Percentiles rank a stretch among this genome's conserved stretches.
Conservation (phyloP, 2,888 invertebrate species). For the Dynastes grantii region DNA sequence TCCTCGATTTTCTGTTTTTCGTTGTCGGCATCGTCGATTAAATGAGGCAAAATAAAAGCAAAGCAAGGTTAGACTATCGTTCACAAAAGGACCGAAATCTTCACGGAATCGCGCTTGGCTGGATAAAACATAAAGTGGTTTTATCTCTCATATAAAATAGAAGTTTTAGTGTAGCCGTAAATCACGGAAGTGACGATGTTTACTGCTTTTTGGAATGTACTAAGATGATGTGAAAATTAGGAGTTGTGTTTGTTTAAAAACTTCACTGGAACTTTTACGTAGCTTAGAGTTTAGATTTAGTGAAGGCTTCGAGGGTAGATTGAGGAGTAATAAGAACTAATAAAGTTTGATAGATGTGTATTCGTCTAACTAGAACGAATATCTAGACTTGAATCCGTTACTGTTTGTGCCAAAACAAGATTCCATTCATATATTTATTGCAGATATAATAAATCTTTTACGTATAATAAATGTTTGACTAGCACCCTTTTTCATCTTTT, state of each 20-base stretch:
- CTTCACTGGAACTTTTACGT: not conserved
- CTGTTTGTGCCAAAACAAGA: too few relatives aligned
- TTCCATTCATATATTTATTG: too few relatives aligned
- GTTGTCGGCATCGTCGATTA: not conserved
- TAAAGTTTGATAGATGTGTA: too few relatives aligned
- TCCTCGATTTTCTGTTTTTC: slow-evolving; percentile 8
- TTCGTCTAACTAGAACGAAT: too few relatives aligned
- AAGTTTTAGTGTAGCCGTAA: slow-evolving; percentile 23
- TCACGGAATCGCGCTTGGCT: not conserved
- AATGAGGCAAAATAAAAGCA: slow-evolving; percentile 8
- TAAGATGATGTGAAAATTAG: slow-evolving; percentile 28
- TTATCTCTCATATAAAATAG: slow-evolving; percentile 26
- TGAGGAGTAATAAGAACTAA: too few relatives aligned
- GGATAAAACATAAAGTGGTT: slow-evolving; percentile 6
- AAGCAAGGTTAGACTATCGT: not conserved
- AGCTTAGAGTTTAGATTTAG: too few relatives aligned
- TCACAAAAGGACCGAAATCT: not conserved
- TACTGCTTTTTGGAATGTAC: slow-evolving; percentile 12
- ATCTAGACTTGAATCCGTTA: too few relatives aligned
- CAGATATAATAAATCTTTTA: too few relatives aligned
- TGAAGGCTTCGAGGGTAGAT: too few relatives aligned
- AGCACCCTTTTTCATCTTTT: too few relatives aligned
- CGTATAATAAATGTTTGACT: too few relatives aligned
- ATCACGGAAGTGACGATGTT: slow-evolving; percentile 32
- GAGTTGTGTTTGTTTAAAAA: slow-evolving; percentile 10